These are phyloP conservation scores for Amphimallon solstitiale DNA, from an alignment of 2,888 invertebrate genomes.

Conservation along the genomic window DNA sequence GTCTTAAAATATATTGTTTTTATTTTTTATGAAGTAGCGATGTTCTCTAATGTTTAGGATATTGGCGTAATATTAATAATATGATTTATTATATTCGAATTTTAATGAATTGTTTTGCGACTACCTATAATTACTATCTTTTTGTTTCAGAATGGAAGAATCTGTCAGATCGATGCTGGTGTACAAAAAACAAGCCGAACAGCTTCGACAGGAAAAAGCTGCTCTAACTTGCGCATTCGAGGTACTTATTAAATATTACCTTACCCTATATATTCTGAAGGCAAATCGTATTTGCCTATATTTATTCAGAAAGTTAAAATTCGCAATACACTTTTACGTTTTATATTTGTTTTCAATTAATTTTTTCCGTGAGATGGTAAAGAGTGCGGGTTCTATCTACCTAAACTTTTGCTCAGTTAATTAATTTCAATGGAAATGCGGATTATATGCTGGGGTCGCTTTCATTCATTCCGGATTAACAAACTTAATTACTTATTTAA, in stretches of 20 bases:
- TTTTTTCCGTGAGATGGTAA: slow-evolving; percentile 8
- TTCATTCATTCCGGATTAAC: slow-evolving; percentile 46
- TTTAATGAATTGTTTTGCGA: too few species aligned
- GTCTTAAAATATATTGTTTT: too few species aligned
- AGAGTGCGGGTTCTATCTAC: slow-evolving; percentile 15
- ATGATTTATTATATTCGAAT: too few species aligned
- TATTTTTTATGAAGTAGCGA: too few species aligned
- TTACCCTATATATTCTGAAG: neutral
- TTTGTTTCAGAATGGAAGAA: slow-evolving; percentile 78
- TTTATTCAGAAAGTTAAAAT: neutral
- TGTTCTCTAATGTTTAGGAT: too few species aligned
- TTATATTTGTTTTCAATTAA: slow-evolving; percentile 28
- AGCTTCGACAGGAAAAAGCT: slow-evolving; percentile 79
- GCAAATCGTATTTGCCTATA: neutral
- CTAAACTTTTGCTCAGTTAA: slow-evolving; percentile 41
- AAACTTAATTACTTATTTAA: slow-evolving; percentile 48
- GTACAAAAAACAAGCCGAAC: slow-evolving; percentile 78
- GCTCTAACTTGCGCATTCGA: slow-evolving; percentile 77
- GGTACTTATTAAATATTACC: slow-evolving; percentile 63
- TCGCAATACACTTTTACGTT: neutral
- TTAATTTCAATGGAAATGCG: slow-evolving; percentile 46
- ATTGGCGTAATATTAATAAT: too few species aligned
- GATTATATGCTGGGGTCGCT: slow-evolving; percentile 46
- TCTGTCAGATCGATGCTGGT: slow-evolving; percentile 78
- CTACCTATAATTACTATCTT: slow-evolving; percentile 35